Conservation (phyloP, 2,888 invertebrate species). For the Brachyptera risi region DNA sequence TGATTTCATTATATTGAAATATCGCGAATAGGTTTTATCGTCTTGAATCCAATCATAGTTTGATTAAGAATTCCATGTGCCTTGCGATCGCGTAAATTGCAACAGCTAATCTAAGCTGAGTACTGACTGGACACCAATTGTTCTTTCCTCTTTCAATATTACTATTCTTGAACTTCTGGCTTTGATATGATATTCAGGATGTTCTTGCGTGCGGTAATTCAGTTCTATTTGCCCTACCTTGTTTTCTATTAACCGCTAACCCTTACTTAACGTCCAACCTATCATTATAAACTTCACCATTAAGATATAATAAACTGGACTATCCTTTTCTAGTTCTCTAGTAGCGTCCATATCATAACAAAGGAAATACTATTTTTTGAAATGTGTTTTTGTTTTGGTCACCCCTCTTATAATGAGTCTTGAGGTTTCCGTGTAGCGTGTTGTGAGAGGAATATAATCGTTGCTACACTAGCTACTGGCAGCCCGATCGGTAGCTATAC, state of each 20-base stretch:
- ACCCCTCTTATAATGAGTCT: background rate
- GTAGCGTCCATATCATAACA: background rate
- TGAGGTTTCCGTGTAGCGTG: background rate
- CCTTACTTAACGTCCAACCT: background rate
- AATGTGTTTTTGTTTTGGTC: background rate
- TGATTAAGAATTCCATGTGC: too few relatives aligned
- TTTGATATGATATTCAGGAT: background rate
- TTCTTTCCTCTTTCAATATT: too few relatives aligned
- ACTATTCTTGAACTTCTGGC: too few relatives aligned
- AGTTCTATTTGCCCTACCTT: conserved; percentile 2
- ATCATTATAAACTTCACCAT: background rate
- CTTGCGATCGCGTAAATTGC: too few relatives aligned
- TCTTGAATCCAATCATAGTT: too few relatives aligned
- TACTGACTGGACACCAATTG: too few relatives aligned
- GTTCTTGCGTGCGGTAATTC: background rate
- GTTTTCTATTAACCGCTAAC: background rate
- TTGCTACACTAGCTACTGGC: too few relatives aligned
- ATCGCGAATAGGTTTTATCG: too few relatives aligned
- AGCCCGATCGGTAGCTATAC: too few relatives aligned
- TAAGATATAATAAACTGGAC: background rate
- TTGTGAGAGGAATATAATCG: too few relatives aligned
- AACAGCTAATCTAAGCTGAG: too few relatives aligned
- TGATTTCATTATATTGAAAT: too few relatives aligned
- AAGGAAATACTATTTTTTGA: background rate
- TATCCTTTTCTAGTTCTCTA: background rate